phyloP scores from a whole-genome alignment of 2,113 vertebrate genomes.

The Phaethornis superciliosus region DNA sequence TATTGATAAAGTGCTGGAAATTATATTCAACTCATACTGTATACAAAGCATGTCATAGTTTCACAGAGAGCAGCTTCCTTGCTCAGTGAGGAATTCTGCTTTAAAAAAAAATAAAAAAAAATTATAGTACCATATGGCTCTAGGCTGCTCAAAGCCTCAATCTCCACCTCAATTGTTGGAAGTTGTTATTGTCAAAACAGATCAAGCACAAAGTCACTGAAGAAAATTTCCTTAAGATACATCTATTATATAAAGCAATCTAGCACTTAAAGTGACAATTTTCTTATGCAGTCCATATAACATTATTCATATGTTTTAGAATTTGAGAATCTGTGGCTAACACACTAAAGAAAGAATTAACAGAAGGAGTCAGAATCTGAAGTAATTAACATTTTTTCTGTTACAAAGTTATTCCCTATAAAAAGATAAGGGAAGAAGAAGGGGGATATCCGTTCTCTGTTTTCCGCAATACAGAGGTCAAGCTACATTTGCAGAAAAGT shows the following conservation, averaged over 20 bases:
- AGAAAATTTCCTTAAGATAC: background rate
- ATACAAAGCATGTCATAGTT: background rate
- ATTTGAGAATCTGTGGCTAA: background rate
- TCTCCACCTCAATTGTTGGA: background rate
- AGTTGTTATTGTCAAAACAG: constrained; percentile 17
- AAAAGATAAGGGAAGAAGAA: background rate
- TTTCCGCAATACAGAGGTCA: background rate
- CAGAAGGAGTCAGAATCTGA: background rate
- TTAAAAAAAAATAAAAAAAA: background rate
- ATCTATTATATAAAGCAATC: background rate
- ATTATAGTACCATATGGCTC: background rate
- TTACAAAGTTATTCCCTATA: background rate
- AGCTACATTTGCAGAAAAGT: background rate
- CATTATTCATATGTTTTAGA: background rate
- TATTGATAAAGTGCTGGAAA: background rate
- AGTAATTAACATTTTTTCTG: background rate
- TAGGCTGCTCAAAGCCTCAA: background rate
- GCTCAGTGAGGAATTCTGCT: background rate
- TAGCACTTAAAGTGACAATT: background rate
- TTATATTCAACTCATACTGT: background rate
- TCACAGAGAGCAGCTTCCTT: background rate
- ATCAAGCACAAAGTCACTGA: background rate
- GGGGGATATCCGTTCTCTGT: background rate
- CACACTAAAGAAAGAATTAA: background rate
- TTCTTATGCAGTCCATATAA: background rate